Base-by-base conservation (phyloP, 2,888 invertebrate genomes). In the Caenorhabditis afra region DNA sequence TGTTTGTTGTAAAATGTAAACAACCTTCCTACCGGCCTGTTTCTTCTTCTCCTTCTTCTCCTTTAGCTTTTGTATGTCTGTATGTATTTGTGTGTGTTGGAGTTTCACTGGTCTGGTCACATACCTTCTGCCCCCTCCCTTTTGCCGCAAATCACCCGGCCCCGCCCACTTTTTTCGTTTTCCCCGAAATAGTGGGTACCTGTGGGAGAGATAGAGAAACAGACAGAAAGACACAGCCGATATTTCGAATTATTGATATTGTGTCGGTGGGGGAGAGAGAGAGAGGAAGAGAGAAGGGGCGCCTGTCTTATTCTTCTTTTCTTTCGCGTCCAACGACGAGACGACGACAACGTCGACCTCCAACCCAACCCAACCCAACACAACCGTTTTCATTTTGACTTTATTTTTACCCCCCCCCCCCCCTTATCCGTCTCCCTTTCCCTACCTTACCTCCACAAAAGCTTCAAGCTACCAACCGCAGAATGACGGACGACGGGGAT, bases 201-300 rank as follows among this genome's bases (percentile, higher is more conserved):
- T 58, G 23, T 39, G 20, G 3, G 58, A 73, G 73, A 44, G 58
- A 73, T 58, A 64, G 55, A 73, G 73, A 73, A 44, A 47, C 50
- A 73, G 58, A 62, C 41, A 64, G 29, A 41, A 53, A 53, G 53
- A 53, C 41, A 52, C 20, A 53, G 66, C 37, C 7, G 49, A 67
- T 58, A 68, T 73, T 73, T 73, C 64, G 73, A 73, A 73, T 73
- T 73, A 73, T 73, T 73, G 73, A 73, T 73, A 73, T 73, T 64
- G 73, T 73, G 58, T 67, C 44, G 20, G 35, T 50, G 37, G 47
- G 16, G 22, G 22, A 29, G 29, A 29, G 29, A 29, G 29, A 29
- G 29, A 29, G 29, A 29, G 29, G 7, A 29, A 29, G 29, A 29
- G 29, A 29, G 4, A 29, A 7, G 29, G 29, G 3, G 29, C 4